Base-by-base conservation (phyloP, 2,888 invertebrate genomes). In the Glyphotaelius pellucidus region DNA sequence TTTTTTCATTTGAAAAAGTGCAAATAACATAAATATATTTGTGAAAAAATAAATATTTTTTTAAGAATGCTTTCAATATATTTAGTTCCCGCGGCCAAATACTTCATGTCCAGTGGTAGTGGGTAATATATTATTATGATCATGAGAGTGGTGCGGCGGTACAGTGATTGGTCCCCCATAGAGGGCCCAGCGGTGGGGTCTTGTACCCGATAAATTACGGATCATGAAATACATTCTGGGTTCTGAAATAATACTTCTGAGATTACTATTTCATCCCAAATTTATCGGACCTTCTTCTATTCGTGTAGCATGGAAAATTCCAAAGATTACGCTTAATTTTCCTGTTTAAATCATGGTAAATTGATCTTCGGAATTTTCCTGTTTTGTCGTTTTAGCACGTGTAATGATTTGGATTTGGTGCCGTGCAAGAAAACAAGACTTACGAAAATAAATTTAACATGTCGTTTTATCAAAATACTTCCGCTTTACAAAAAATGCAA, bases 191-290 rank as follows among this genome's bases (percentile, higher is more conserved):
- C 91, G 90, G 93, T 85, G 83, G 25, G 67, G 90, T 90, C 93
- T 85, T 92, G 90, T 92, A 90, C 79, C 90, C 91, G 67, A 89
- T 93, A 91, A 92, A 92, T 92, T 90, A 93, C 91, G 47, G 80
- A 89, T 92, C 91, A 67, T n/a, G 91, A 93, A 92, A 90, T 89
- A 90, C 81, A 80, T 89, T 81, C 90, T 81, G 90, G 85, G 90
- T 89, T 89, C 91, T 92, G 91, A 91, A 85, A 84, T 67, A 67
- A 67, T 42, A 80, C 80, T 90, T 84, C 84, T 85, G 81, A 83
- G 81, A 85, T 81, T 81, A 79, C 81, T 93, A 88, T 91, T 89
- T 91, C 92, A 67, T 89, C 90, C 90, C 89, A 92, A 91, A 93
- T 93, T 93, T 92, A 93, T 93, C 79, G 88, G 88, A 90, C 91